Evolutionary conservation across 2,888 invertebrate species (phyloP), one percentile per base, ranked within the genome.

Genomic region (Hyposoter didymator): DNA sequence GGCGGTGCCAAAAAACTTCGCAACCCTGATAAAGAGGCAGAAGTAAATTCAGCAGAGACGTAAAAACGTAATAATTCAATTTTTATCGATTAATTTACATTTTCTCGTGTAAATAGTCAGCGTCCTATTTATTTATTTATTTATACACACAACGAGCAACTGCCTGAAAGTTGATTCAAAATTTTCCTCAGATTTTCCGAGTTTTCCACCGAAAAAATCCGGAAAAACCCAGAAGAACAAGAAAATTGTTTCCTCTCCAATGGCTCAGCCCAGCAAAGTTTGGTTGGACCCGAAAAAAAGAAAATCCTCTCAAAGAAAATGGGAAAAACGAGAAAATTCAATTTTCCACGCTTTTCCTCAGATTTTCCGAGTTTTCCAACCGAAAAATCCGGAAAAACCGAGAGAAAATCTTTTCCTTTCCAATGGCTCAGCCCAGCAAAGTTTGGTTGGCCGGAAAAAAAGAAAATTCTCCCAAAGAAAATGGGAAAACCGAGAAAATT

Each of bases 241-340:
- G 55, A 4, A 22, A 19, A n/a, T 7, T 17, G 2, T 1, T 28
- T 28, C 2, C 2, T 28, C 2, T 28, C 2, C 2, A 1, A 28
- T 2, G 28, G 28, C 28, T 28, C 28, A 28, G 28, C 28, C 28
- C 28, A 28, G 1, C 28, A 28, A 28, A 28, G 28, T 28, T 28
- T 2, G 28, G 28, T 28, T 28, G 28, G 28, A 1, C 28, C 28
- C 28, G 2, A 28, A 28, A 28, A 75, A n/a, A 12, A 19, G 39
- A 14, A 39, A 69, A 10, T 3, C 6, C 45, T 43, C 6, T 12
- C 19, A 43, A 35, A 64, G 28, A 17, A 67, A 87, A 96, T 96
- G 96, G 95, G 95, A 73, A 55, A 47, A 85, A 43, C 22, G 14
- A 8, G 49, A 64, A 17, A 43, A 64, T 28, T 70, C 69, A 10